These are phyloP conservation scores for Beris morrisii DNA, from an alignment of 2,888 invertebrate genomes.

Conservation along the genomic window DNA sequence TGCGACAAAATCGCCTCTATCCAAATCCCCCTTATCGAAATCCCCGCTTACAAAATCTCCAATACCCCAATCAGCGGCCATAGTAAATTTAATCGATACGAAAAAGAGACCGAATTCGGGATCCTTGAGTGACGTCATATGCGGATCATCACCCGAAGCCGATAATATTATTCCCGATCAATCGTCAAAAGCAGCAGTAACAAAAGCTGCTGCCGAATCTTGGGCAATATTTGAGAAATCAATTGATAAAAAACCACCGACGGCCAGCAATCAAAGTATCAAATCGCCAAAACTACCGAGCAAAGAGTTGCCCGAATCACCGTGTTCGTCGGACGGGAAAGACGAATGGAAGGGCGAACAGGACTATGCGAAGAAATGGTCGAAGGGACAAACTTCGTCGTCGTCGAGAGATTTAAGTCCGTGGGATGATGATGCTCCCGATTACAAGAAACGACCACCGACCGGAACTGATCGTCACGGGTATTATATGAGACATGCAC, in stretches of 20 bases:
- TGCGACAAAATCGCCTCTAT: conserved; percentile 43
- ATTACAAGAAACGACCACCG: conserved; percentile 56
- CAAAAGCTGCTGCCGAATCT: conserved; percentile 54
- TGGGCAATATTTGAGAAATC: conserved; percentile 64
- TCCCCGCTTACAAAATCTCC: conserved; percentile 40
- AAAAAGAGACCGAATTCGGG: conserved; percentile 59
- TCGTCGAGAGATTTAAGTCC: conserved; percentile 77
- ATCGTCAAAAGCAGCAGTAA: background rate
- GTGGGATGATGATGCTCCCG: conserved; percentile 74
- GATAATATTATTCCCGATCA: conserved; percentile 49
- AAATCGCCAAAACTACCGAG: conserved; percentile 43
- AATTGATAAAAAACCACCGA: conserved; percentile 8
- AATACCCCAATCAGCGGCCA: conserved; percentile 52
- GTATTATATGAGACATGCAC: conserved; percentile 59
- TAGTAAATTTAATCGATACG: conserved; percentile 55
- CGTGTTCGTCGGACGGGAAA: conserved; percentile 78
- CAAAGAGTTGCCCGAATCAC: conserved; percentile 63
- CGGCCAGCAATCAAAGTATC: conserved; percentile 8
- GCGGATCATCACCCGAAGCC: conserved; percentile 67
- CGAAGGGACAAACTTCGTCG: conserved; percentile 67
- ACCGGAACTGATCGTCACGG: conserved; percentile 48
- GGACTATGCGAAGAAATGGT: conserved; percentile 59
- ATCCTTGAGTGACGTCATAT: conserved; percentile 65
- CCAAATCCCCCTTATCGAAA: conserved; percentile 44
- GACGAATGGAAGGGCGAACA: conserved; percentile 60